Conservation (phyloP, 2,888 invertebrate species). For the Anticlea derivata region DNA sequence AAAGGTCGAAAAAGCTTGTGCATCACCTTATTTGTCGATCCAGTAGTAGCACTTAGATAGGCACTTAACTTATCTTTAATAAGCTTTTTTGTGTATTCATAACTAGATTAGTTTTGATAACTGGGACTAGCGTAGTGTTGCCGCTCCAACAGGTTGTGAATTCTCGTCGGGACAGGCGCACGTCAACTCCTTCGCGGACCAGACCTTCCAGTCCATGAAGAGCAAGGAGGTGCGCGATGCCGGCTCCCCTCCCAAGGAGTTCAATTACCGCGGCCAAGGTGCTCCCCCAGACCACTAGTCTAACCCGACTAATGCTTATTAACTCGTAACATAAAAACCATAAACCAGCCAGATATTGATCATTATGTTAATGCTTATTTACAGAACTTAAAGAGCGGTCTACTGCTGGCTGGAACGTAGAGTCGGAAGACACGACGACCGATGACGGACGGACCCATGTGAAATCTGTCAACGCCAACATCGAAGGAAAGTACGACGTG, state of each 20-base stretch:
- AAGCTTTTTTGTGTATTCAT: conserved; percentile 18
- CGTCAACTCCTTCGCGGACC: conserved; percentile 88
- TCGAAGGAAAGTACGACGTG: conserved; percentile 86
- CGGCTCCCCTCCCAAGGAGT: conserved; percentile 88
- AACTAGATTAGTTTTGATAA: conserved; percentile 9
- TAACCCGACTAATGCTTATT: conserved; percentile 74
- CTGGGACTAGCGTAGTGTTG: conserved; percentile 52
- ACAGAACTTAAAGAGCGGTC: conserved; percentile 76
- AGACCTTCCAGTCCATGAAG: conserved; percentile 90
- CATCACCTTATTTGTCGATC: no score
- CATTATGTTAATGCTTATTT: conserved; percentile 40
- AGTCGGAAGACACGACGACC: conserved; percentile 84
- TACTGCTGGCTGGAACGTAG: conserved; percentile 87
- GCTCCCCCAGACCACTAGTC: conserved; percentile 53
- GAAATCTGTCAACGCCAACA: conserved; percentile 84
- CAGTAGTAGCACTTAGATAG: no score
- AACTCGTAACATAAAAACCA: conserved; percentile 49
- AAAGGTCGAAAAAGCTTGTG: no score
- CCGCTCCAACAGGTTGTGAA: conserved; percentile 73
- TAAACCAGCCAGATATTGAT: neutral
- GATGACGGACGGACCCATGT: conserved; percentile 86
- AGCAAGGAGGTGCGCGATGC: conserved; percentile 91
- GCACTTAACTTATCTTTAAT: no score
- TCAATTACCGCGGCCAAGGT: conserved; percentile 78
- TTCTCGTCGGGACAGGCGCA: conserved; percentile 82